Evolutionary conservation across 2,888 invertebrate species (phyloP), one percentile per base, ranked within the genome.

Genomic region (Drosophila tanythrix): DNA sequence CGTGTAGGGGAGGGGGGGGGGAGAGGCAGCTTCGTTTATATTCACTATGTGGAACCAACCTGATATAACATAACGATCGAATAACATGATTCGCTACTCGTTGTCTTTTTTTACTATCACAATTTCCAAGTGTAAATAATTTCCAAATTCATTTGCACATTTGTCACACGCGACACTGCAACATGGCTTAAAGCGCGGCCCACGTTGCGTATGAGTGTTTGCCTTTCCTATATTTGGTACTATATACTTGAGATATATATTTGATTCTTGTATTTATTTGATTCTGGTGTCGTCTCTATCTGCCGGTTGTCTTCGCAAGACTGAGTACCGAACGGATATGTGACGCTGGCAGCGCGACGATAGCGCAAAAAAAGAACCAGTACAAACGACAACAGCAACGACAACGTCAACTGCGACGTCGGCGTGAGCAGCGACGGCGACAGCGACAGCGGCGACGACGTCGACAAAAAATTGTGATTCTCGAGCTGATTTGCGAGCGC

Each of bases 221-320:
- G 55, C n/a, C 13, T 43, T 46, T 25, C 48, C 27, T 40, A 33
- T 38, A 29, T 50, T 59, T 56, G 13, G 18, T 66, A 21, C 21
- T 21, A 63, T 52, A 7, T 58, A 38, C 67, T 35, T 52, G 25
- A 57, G 52, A 52, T 52, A 27, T 55, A n/a, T 18, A 6, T 40
- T 59, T 33, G 58, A 25, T 57, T 46, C 46, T 25, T 25, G 25
- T 35, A 21, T 66, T 29, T 36, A 52, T 73, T 66, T 60, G 69
- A 31, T 78, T 88, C 68, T 58, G 60, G 81, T 88, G 88, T 89
- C 90, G 87, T 92, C 92, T 93, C 91, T 93, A 92, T 92, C 93
- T 93, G 92, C 88, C 89, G 92, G 92, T 90, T 92, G 92, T 91
- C 92, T 89, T 90, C 83, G 88, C 89, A 92, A 92, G 90, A 93